Evolutionary conservation across 2,113 vertebrate species (phyloP), one percentile per base, ranked within the genome.

Genomic region (Thunnus thynnus): DNA sequence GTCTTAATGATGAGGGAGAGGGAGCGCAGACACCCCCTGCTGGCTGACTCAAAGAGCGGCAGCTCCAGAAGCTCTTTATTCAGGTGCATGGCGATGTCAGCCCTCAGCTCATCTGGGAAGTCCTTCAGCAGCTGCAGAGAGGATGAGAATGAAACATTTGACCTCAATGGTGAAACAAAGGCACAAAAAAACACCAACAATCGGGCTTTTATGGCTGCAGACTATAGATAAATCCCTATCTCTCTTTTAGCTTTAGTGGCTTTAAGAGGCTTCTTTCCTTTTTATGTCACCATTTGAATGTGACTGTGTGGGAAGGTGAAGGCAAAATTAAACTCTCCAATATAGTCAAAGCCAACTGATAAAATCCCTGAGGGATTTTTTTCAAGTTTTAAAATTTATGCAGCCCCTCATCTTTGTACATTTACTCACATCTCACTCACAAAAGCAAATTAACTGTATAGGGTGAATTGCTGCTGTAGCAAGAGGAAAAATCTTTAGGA

Each of bases 1-100:
- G 93, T 95, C 87, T 93, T 95, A 84, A 95, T 95, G 89, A 94
- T 95, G 54, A 95, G 92, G 20, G 95, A 95, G 41, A 95, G 90
- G 10, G 95, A 95, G 54, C 95, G 94, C 67, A 95, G 90, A 75
- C 95, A 95, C 13, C 95, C 95, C 72, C 95, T 92, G 84, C 95
- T 95, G 89, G 95, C 94, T 0, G 94, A 95, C 47, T 95, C 94
- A 20, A 95, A 95, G 56, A 95, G 92, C 13, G 94, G 84, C 86
- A 95, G 89, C 87, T 95, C 94, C 64, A 95, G 90, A 44, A 95
- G 91, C 88, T 95, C 95, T 13, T 93, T 94, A 50, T 95, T 95
- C 72, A 95, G 91, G 76, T 95, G 94, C 94, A 95, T 95, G 70
- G 95, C 95, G 30, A 95, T 95, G 78, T 95, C 95, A 0, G 94